Conservation (phyloP, 1,140 invertebrate species). For the Tribolium castaneum region DNA sequence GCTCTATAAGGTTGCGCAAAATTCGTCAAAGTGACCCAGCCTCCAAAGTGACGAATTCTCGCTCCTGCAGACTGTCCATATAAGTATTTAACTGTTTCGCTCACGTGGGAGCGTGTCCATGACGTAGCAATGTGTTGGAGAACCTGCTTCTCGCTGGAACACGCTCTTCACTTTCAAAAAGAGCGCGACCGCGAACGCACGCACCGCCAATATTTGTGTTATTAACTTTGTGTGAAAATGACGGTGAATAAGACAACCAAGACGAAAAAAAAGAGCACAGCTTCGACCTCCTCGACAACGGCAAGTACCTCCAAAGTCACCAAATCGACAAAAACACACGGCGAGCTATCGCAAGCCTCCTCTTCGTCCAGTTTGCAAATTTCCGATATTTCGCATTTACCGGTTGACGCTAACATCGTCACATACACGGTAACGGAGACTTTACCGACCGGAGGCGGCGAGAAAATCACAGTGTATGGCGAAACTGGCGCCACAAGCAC, state of each 20-base stretch:
- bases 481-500: slow-evolving; percentile 58
- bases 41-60: slow-evolving; percentile 1
- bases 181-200: slow-evolving; percentile 54
- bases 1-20: neutral
- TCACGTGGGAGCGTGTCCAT: slow-evolving; percentile 50
- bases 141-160: slow-evolving; percentile 42
- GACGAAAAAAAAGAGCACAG: slow-evolving; percentile 55
- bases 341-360: slow-evolving; percentile 54
- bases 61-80: slow-evolving; percentile 56
- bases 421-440: slow-evolving; percentile 61
- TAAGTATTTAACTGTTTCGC: slow-evolving; percentile 56
- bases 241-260: slow-evolving; percentile 58
- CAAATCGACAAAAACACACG: slow-evolving; percentile 43
- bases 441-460: slow-evolving; percentile 58
- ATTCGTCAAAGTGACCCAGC: neutral
- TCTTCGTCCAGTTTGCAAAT: slow-evolving; percentile 61
- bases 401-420: slow-evolving; percentile 55
- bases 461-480: slow-evolving; percentile 62
- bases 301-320: slow-evolving; percentile 45
- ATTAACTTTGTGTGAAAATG: slow-evolving; percentile 53
- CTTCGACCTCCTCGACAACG: slow-evolving; percentile 37
- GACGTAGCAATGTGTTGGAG: slow-evolving; percentile 32
- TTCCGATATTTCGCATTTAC: slow-evolving; percentile 61
- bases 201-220: slow-evolving; percentile 41
- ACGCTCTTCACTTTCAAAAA: slow-evolving; percentile 54